Evolutionary conservation across 2,888 invertebrate species (phyloP), one percentile per base, ranked within the genome.

Genomic region (Spodoptera picta): DNA sequence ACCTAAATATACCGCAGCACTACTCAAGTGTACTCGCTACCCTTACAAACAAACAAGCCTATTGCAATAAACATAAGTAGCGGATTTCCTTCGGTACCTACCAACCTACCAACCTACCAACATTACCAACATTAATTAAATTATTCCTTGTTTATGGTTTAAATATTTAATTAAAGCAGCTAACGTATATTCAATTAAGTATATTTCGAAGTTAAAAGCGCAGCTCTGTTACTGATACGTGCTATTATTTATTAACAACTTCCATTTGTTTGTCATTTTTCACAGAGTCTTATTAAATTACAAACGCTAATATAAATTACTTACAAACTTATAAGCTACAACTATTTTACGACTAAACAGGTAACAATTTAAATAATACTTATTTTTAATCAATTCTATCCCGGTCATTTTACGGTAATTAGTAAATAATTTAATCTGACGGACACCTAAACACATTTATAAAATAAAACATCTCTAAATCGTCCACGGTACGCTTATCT

Each of bases 401-500:
- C 31, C 1, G 19, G 31, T 4, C 6, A 51, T 42, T 27, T 2
- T 19, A 9, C 12, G 24, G 58, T 60, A 59, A 89, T 86, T 87
- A 82, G 84, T 82, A 78, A 83, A 81, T 75, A 83, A 89, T 88
- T 88, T 85, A 87, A 83, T 80, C 74, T 73, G 83, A 82, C 69
- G 78, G 82, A 82, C 81, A 83, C 86, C 84, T 81, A 83, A 87
- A 84, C 85, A 86, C 87, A 89, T 87, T 87, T 83, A 81, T 77
- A 79, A 85, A 87, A 89, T 88, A 88, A 91, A 89, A 91, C 89
- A 90, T 90, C 86, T 89, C 82, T 80, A 86, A 89, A 90, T 89
- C 84, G 83, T 85, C 88, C 83, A 88, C 90, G 87, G 85, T 81
- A 79, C 88, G 86, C 88, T 92, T 93, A 94, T 94, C 93, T 89